These are phyloP conservation scores for Tetraodon nigroviridis DNA, from an alignment of 2,113 vertebrate species.

Conservation along the genomic window DNA sequence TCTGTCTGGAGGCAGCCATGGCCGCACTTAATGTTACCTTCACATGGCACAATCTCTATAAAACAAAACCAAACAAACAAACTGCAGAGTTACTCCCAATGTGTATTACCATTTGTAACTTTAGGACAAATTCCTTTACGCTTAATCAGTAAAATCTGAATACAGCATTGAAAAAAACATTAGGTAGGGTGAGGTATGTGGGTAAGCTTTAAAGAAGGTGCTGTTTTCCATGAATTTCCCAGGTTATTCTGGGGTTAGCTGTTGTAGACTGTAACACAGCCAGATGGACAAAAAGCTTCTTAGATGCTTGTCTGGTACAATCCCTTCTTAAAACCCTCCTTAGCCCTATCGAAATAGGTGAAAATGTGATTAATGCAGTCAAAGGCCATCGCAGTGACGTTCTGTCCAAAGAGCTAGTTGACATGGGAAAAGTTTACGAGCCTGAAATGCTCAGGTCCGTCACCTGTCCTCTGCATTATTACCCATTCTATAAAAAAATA, in stretches of 20 bases:
- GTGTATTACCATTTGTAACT: not conserved
- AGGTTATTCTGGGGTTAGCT: conserved; percentile 27
- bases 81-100: conserved; percentile 1
- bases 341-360: conserved; percentile 47
- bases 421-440: too few species aligned
- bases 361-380: conserved; percentile 41
- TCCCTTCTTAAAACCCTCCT: conserved; percentile 44
- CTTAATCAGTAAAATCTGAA: not conserved
- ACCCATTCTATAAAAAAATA: too few species aligned
- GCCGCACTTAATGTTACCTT: conserved; percentile 75
- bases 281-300: conserved; percentile 51
- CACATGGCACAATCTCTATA: conserved; percentile 80
- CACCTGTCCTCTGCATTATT: too few species aligned
- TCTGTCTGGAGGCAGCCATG: conserved; percentile 79
- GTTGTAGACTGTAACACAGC: conserved; percentile 19
- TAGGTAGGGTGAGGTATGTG: too few species aligned
- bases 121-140: not conserved
- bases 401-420: not conserved
- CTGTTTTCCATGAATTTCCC: not conserved
- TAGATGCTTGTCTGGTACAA: conserved; percentile 34
- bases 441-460: too few species aligned
- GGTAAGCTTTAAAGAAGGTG: not conserved
- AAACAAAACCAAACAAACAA: conserved; percentile 14
- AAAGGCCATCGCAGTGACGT: not conserved
- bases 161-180: too few species aligned